Evolutionary conservation across 1,140 invertebrate species (phyloP).

Genomic region (Penaeus vannamei): DNA sequence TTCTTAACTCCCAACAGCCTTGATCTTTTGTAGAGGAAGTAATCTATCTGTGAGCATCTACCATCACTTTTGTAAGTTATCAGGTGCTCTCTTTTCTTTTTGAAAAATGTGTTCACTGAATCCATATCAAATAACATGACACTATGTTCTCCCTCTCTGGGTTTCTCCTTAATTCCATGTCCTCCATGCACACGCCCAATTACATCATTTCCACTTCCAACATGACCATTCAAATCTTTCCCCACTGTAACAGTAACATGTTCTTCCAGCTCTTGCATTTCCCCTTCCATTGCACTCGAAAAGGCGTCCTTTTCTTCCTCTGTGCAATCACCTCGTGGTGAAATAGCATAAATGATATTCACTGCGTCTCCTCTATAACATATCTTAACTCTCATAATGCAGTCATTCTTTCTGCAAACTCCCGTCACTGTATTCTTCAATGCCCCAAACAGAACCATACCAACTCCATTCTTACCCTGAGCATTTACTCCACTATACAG

Average conservation of each 20-base stretch:
- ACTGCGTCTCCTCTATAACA: not conserved
- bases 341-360: constrained; percentile 4
- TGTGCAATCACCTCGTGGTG: not conserved
- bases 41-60: too few species aligned
- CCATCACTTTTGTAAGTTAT: too few species aligned
- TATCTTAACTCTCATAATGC: constrained; percentile 4
- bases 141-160: too few species aligned
- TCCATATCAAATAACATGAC: too few species aligned
- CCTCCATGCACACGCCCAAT: too few species aligned
- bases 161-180: too few species aligned
- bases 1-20: constrained; percentile 6
- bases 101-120: too few species aligned
- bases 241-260: not conserved
- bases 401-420: not conserved
- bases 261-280: not conserved
- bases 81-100: too few species aligned
- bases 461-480: not conserved
- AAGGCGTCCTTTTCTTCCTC: not conserved
- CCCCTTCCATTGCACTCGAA: too few species aligned
- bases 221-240: not conserved
- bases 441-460: not conserved
- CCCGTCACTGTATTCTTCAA: not conserved
- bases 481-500: not conserved
- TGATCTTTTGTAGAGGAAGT: too few species aligned
- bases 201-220: too few species aligned